Evolutionary conservation across 2,888 invertebrate species (phyloP).

Genomic region (Augiades crinisus): DNA sequence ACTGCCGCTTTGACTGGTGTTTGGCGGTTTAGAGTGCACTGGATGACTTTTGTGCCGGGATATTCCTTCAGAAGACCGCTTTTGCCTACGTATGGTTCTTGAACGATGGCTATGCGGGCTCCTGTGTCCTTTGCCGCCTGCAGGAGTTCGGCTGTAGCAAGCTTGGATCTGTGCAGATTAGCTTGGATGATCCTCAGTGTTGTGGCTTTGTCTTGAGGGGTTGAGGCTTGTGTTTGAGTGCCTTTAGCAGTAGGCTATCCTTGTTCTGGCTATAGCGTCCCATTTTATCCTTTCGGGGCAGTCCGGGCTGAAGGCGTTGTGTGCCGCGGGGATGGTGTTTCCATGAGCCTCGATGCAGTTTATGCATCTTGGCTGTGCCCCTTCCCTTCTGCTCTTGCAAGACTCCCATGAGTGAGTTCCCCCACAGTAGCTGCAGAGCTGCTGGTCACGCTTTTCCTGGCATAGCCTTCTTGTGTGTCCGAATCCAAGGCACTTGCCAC

Average conservation of each 20-base stretch:
- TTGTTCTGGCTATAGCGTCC: no score
- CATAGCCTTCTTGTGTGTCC: conserved; percentile 21
- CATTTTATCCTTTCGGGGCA: no score
- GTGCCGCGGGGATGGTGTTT: no score
- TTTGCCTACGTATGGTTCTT: conserved; percentile 11
- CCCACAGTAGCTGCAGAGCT: neutral
- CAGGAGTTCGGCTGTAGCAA: conserved; percentile 12
- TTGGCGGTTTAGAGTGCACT: neutral
- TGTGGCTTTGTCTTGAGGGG: no score
- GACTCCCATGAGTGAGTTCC: no score
- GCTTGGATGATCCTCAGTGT: conserved; percentile 17
- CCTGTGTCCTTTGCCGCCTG: conserved; percentile 26
- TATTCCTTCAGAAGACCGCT: neutral
- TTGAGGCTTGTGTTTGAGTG: no score
- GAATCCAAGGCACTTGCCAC: conserved; percentile 24
- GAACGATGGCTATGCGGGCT: conserved; percentile 31
- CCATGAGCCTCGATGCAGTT: no score
- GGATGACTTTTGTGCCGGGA: neutral
- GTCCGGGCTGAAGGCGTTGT: no score
- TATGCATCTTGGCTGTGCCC: no score
- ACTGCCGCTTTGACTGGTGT: neutral
- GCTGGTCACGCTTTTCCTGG: conserved; percentile 1
- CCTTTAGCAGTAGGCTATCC: no score
- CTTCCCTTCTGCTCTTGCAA: no score
- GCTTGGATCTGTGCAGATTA: conserved; percentile 12